These are phyloP conservation scores for Trichogramma pretiosum DNA, from an alignment of 1,140 invertebrate species.

Conservation along the genomic window DNA sequence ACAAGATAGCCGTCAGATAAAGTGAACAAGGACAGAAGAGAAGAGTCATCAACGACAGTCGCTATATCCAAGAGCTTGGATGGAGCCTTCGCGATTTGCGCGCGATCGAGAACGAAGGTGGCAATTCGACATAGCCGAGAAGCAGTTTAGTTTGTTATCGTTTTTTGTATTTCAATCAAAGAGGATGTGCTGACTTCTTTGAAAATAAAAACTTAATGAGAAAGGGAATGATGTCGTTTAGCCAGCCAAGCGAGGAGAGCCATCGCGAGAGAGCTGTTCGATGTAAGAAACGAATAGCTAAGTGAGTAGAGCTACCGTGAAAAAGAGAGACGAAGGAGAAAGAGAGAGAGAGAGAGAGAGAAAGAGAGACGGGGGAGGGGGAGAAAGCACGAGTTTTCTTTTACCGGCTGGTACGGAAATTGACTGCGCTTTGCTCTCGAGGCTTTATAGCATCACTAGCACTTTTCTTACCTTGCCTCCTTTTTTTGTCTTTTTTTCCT, in stretches of 20 bases:
- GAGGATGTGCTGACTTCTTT: background rate
- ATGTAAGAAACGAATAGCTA: conserved; percentile 25
- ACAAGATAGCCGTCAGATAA: conserved; percentile 20
- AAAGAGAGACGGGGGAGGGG: background rate
- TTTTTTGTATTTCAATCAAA: too few species aligned
- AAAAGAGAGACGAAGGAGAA: too few species aligned
- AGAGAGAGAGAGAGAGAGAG: too few species aligned
- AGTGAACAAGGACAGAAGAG: conserved; percentile 13
- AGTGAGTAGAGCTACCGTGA: too few species aligned
- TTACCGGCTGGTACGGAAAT: conserved; percentile 8
- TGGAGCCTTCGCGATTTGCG: background rate
- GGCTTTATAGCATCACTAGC: background rate
- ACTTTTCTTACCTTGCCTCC: background rate
- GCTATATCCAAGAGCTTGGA: too few species aligned
- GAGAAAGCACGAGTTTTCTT: conserved; percentile 3
- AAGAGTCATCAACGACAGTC: background rate
- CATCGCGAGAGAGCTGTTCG: too few species aligned
- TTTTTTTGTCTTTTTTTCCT: too few species aligned
- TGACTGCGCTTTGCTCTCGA: conserved; percentile 9
- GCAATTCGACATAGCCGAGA: too few species aligned
- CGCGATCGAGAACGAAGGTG: too few species aligned
- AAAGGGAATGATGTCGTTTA: conserved; percentile 40
- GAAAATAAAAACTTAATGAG: conserved; percentile 45
- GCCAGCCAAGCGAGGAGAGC: conserved; percentile 24
- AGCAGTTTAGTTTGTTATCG: too few species aligned